Evolutionary conservation across 2,888 invertebrate species (phyloP), one percentile per base, ranked within the genome.

Genomic region (Holacanthella duospinosa): DNA sequence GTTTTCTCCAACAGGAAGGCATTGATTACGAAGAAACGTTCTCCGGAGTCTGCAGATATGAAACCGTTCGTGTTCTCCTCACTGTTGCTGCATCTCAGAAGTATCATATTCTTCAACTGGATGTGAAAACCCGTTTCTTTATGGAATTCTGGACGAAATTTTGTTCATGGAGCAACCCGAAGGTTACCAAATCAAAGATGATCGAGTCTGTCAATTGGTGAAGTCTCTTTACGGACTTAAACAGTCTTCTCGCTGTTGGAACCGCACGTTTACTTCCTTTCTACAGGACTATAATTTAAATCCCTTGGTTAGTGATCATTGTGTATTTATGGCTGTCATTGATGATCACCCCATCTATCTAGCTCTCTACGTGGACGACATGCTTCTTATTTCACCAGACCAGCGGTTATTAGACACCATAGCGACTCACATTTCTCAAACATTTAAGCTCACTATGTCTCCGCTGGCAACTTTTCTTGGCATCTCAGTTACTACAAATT

Each of bases 71-170:
- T n/a, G n/a, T n/a, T n/a, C n/a, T n/a, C n/a, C n/a, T n/a, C n/a
- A n/a, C n/a, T n/a, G n/a, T n/a, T 12, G 16, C 24, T 55, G 9
- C 56, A 24, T 26, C 27, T 55, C 24, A 19, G 25, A 21, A 26
- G 25, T 25, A 25, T 9, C 21, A 55, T 16, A 55, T 27, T 16
- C 6, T 4, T 24, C 56, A 55, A 26, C 25, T 55, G 19, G 56
- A 55, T n/a, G 56, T 55, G 27, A 55, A 55, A 19, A 55, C 25
- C 4, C 56, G 6, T 55, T 53, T n/a, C 54, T 53, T 6, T 25
- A 53, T n/a, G 54, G 54, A 9, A 25, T 9, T 6, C n/a, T n/a
- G n/a, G n/a, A n/a, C n/a, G n/a, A n/a, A n/a, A n/a, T n/a, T n/a
- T n/a, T n/a, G n/a, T n/a, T n/a, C n/a, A n/a, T n/a, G n/a, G n/a